Evolutionary conservation across 2,888 invertebrate species (phyloP), one percentile per base, ranked within the genome.

Genomic region (Scelioninae gen. 1): DNA sequence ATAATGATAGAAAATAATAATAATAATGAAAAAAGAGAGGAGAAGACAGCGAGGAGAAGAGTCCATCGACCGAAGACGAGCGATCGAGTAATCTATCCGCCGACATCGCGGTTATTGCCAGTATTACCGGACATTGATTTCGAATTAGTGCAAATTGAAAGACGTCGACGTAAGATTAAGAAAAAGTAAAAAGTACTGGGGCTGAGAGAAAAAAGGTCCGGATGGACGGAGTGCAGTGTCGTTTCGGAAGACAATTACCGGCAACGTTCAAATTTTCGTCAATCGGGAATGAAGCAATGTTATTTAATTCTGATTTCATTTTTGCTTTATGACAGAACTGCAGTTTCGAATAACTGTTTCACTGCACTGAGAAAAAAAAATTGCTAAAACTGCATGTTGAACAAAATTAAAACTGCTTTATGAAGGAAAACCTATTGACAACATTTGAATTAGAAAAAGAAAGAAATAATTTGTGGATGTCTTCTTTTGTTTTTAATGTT

Each of bases 121-220:
- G 85, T 87, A 87, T 87, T 85, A 86, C 87, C 88, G 86, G 87
- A 88, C 90, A 90, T 90, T 88, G 90, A 90, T 90, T 90, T 90
- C 88, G 86, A 89, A 90, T 90, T 89, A 89, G 87, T 81, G 86
- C 86, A 88, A 88, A 88, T 87, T 87, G 83, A 79, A 84, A 83
- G 77, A 75, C 84, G 83, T 66, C 72, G 71, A 66, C 49, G 71
- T 32, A 65, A 69, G 79, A 84, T 74, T 76, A 71, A 75, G 71
- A 69, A 68, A 63, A 69, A 69, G 55, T 40, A 58, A 55, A 51
- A 69, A 76, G n/a, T n/a, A n/a, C n/a, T 23, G 38, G 11, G 13
- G 34, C 10, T 58, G 38, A 60, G 32, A n/a, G 38, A 77, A 45
- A 40, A 38, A 40, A 45, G 23, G 13, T 38, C 16, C 45, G 60